Base-by-base conservation (phyloP, 2,888 invertebrate genomes). In the Dorcus parallelipipedus region DNA sequence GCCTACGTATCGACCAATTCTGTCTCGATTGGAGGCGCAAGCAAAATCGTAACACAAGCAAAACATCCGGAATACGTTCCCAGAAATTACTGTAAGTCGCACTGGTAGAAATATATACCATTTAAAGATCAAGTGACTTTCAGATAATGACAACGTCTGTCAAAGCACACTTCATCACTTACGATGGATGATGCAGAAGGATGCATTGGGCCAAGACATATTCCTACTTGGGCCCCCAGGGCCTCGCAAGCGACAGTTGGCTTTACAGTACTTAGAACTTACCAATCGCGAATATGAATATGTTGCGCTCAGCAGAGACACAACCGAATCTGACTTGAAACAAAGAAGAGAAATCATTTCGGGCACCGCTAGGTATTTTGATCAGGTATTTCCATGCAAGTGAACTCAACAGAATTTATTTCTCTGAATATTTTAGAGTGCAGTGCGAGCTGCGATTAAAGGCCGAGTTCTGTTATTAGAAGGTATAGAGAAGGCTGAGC, bases 151-250 rank as follows among this genome's bases (percentile, higher is more conserved):
- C 56, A 78, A 83, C 52, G 72, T 87, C 53, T 83, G 85, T 14
- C 94, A 94, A 78, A 88, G 88, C 59, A 84, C 86, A 0, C 78
- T 95, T 4, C 84, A 88, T 61, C 92, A 95, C 75, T 79, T 97
- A 67, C 84, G 91, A 84, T 97, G 97, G 97, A 94, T 97, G 87
- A 85, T 97, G 81, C 96, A 97, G 75, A 97, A 97, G 76, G 96
- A 97, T 77, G 74, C 87, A 23, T 80, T 98, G 3, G 90, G 92
- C 0, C 98, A 98, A 78, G 98, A 98, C 73, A 93, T 97, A 80
- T 98, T 97, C 76, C 81, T 98, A 39, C 85, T 97, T 59, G 98
- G 97, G 1, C 85, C 89, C 26, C 97, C 97, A 6, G 97, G 97
- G 0, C 88, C 91, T 0, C 81, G 86, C 58, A 85, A 93, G 68